Evolutionary conservation across 2,797 vertebrate genomes (phyloP).

Genomic region (Crenuchus spilurus): DNA sequence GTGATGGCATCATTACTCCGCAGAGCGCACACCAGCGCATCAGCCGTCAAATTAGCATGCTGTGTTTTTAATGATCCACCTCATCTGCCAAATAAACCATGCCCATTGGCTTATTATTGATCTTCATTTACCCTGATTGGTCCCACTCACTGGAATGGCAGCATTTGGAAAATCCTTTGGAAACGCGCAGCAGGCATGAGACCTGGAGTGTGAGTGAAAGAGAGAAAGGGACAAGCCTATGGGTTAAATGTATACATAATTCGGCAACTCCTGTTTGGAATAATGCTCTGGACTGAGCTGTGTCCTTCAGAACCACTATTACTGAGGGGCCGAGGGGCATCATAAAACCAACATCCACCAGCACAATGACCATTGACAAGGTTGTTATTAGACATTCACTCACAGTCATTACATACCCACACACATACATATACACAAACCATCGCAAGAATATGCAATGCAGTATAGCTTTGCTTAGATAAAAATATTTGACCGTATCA

Average conservation of each 20-base stretch:
- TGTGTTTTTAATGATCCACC: constrained; percentile 60
- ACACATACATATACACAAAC: constrained; percentile 13
- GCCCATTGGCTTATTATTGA: constrained; percentile 61
- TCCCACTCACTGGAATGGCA: constrained; percentile 51
- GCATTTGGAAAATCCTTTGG: constrained; percentile 54
- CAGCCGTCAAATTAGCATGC: constrained; percentile 61
- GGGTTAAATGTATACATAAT: constrained; percentile 38
- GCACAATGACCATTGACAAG: constrained; percentile 47
- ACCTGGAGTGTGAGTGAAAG: background rate
- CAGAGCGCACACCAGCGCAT: constrained; percentile 49
- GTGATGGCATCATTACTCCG: constrained; percentile 62
- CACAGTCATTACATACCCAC: constrained; percentile 32
- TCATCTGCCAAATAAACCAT: constrained; percentile 59
- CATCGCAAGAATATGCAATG: constrained; percentile 9
- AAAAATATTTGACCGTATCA: constrained; percentile 32
- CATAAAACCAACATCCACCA: constrained; percentile 47
- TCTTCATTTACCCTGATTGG: constrained; percentile 62
- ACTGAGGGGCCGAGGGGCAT: constrained; percentile 42
- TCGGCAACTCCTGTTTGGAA: constrained; percentile 29
- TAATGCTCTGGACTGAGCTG: constrained; percentile 15
- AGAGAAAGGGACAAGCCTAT: background rate
- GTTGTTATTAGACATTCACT: constrained; percentile 37
- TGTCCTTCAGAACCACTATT: constrained; percentile 49
- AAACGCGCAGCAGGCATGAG: constrained; percentile 38
- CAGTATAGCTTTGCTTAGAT: background rate